These are phyloP conservation scores for Scytalopus superciliaris DNA, from an alignment of 2,113 vertebrate genomes.

Conservation along the genomic window DNA sequence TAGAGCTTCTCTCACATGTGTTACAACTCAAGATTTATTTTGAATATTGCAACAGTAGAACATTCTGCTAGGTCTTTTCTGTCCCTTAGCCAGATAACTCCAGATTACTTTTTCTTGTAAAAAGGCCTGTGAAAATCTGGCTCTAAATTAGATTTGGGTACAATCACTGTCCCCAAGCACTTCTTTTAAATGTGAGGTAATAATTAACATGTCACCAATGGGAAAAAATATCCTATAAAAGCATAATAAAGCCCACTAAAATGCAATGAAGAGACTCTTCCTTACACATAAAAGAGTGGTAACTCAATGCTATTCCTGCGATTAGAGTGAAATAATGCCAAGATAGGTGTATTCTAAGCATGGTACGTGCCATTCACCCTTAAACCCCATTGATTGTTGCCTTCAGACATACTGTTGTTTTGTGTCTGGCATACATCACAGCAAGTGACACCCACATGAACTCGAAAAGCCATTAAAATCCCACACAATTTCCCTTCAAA, in stretches of 20 bases:
- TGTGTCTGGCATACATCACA: slow-evolving; percentile 4
- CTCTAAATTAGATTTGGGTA: neutral
- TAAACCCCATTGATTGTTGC: neutral
- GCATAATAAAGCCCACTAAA: neutral
- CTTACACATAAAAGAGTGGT: neutral
- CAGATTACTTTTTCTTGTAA: neutral
- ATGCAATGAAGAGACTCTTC: neutral
- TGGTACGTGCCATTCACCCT: neutral
- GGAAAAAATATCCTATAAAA: neutral
- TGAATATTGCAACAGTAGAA: neutral
- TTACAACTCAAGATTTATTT: neutral
- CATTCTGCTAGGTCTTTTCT: neutral
- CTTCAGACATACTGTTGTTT: neutral
- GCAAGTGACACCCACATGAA: neutral
- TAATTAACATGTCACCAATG: neutral
- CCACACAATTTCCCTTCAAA: slow-evolving; percentile 38
- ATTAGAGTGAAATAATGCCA: neutral
- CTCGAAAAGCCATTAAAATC: slow-evolving; percentile 43
- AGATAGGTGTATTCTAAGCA: neutral
- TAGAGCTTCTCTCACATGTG: neutral
- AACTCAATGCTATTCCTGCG: neutral
- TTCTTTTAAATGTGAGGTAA: neutral
- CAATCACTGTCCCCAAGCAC: neutral
- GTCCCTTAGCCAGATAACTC: neutral
- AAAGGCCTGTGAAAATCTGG: neutral